Conservation (phyloP, 2,797 vertebrate species). For the Coregonus suidteri region DNA sequence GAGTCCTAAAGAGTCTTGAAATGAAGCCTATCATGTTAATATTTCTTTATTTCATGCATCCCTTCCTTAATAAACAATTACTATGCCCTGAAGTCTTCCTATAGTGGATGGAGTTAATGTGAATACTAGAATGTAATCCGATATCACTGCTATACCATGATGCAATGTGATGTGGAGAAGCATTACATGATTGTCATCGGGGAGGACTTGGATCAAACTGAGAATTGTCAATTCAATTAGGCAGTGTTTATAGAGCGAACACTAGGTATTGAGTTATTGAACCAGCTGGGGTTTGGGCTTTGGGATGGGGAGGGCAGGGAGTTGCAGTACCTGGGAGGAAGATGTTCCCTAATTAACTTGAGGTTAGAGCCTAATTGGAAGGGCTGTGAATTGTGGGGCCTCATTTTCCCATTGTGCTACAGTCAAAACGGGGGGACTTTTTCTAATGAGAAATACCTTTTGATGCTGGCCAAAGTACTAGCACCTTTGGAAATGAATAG, state of each 20-base stretch:
- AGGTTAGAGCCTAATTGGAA: not conserved
- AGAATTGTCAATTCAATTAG: too few species aligned
- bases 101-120: not conserved
- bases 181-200: too few species aligned
- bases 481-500: too few species aligned
- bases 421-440: too few species aligned
- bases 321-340: not conserved
- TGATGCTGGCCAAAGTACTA: too few species aligned
- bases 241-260: not conserved
- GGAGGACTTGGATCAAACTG: too few species aligned
- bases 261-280: not conserved
- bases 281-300: not conserved
- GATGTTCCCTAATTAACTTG: slow-evolving; percentile 1
- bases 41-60: not conserved
- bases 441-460: too few species aligned
- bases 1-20: not conserved
- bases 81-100: not conserved
- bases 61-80: not conserved
- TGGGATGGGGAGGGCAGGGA: not conserved
- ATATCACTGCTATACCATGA: not conserved
- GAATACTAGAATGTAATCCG: not conserved
- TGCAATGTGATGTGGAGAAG: not conserved
- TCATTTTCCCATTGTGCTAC: not conserved
- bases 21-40: not conserved
- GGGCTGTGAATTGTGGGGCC: not conserved